Percentiles rank a stretch among this genome's conserved stretches.
Conservation (phyloP, 2,113 vertebrate genomes). For the Xenus cinereus region DNA sequence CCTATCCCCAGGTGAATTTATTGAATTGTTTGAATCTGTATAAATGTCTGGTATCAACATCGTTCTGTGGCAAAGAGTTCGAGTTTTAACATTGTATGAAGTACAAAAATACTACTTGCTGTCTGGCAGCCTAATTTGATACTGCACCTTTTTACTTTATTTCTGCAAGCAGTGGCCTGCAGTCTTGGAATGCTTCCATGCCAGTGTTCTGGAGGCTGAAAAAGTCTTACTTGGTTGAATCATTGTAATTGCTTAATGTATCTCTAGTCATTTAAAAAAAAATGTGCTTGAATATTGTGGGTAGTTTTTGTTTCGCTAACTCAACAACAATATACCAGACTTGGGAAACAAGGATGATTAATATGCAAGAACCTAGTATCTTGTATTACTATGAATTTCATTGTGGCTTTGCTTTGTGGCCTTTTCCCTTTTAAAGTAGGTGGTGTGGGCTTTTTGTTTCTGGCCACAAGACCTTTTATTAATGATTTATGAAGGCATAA, state of each 20-base stretch:
- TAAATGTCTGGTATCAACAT: background rate
- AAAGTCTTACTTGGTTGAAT: background rate
- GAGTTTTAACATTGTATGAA: background rate
- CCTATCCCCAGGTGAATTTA: background rate
- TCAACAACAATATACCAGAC: background rate
- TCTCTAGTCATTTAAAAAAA: background rate
- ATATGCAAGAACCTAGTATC: background rate
- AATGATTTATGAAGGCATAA: background rate
- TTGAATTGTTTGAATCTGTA: background rate
- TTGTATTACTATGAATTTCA: background rate
- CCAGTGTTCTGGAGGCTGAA: background rate
- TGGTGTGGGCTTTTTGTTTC: background rate
- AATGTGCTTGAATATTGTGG: background rate
- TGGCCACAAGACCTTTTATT: too few species aligned
- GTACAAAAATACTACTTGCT: background rate
- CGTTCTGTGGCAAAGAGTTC: background rate
- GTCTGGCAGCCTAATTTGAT: background rate
- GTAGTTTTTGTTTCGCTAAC: background rate
- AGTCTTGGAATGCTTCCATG: background rate
- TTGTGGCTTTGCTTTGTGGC: background rate
- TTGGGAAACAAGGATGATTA: background rate
- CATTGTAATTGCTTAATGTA: background rate
- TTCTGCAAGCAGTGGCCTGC: background rate
- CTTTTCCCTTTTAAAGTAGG: background rate
- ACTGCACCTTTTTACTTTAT: rapidly evolving